phyloP scores from a whole-genome alignment of 35 echinoderm and acorn worm genomes.

The Lytechinus variegatus region DNA sequence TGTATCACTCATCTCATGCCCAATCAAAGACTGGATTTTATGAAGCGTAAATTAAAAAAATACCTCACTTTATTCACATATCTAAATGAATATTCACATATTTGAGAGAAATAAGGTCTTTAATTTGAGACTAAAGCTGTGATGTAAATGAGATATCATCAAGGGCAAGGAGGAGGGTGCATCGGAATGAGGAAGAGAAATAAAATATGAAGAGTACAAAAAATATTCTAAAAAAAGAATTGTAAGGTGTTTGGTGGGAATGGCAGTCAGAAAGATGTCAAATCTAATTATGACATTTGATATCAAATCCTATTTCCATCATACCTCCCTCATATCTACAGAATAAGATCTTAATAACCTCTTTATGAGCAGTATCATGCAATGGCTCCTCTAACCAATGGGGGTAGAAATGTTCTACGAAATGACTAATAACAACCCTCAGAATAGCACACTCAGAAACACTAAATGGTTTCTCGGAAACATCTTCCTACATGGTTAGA shows the following conservation, averaged over 20 bases:
- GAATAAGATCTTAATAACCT: neutral
- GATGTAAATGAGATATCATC: too few species aligned
- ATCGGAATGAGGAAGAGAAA: too few species aligned
- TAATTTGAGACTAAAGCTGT: too few species aligned
- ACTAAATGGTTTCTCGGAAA: neutral
- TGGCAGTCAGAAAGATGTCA: neutral
- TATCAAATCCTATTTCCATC: neutral
- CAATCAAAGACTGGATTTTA: too few species aligned
- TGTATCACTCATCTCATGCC: too few species aligned
- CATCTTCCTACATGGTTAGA: neutral
- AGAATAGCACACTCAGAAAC: neutral
- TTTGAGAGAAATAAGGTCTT: too few species aligned
- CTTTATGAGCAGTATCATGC: neutral
- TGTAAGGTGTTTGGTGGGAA: neutral
- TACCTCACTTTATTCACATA: too few species aligned
- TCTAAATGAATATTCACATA: too few species aligned
- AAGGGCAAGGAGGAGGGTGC: too few species aligned
- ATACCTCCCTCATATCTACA: neutral
- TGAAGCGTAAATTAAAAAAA: too few species aligned
- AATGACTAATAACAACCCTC: neutral
- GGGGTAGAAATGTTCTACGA: neutral
- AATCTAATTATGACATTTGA: neutral
- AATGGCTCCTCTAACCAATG: neutral
- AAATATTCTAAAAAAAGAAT: neutral
- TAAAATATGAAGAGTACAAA: too few species aligned